phyloP scores from a whole-genome alignment of 2,888 invertebrate species.

The Yponomeuta evonymella region DNA sequence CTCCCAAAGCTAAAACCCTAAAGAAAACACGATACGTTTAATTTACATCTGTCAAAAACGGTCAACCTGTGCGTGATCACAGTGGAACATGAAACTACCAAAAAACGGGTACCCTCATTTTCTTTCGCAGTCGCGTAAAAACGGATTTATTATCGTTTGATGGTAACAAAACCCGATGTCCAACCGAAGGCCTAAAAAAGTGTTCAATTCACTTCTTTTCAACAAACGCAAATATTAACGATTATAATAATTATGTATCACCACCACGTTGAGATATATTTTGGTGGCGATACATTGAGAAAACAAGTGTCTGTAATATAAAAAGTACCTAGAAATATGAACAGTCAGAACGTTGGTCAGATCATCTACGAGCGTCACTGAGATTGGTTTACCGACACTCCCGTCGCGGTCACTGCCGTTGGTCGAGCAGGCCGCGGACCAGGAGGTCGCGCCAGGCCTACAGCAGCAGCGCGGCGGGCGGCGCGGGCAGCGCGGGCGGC shows the following conservation, averaged over 20 bases:
- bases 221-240: too few relatives aligned
- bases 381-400: slow-evolving; percentile 48
- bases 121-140: too few relatives aligned
- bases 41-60: background rate
- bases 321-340: background rate
- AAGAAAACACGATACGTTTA: background rate
- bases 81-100: too few relatives aligned
- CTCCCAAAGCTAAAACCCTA: background rate
- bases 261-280: too few relatives aligned
- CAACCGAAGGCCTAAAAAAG: too few relatives aligned
- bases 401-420: slow-evolving; percentile 55
- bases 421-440: slow-evolving; percentile 61
- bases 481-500: slow-evolving; percentile 43
- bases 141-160: too few relatives aligned
- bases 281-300: background rate
- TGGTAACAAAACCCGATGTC: too few relatives aligned
- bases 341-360: background rate
- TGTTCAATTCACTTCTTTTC: too few relatives aligned
- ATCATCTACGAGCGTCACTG: background rate
- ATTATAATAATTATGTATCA: too few relatives aligned
- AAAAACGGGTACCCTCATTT: too few relatives aligned
- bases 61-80: too few relatives aligned
- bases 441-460: slow-evolving; percentile 76
- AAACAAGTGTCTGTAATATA: background rate
- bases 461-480: slow-evolving; percentile 60